Conservation (phyloP, 2,888 invertebrate species). For the Smittia sp. region DNA sequence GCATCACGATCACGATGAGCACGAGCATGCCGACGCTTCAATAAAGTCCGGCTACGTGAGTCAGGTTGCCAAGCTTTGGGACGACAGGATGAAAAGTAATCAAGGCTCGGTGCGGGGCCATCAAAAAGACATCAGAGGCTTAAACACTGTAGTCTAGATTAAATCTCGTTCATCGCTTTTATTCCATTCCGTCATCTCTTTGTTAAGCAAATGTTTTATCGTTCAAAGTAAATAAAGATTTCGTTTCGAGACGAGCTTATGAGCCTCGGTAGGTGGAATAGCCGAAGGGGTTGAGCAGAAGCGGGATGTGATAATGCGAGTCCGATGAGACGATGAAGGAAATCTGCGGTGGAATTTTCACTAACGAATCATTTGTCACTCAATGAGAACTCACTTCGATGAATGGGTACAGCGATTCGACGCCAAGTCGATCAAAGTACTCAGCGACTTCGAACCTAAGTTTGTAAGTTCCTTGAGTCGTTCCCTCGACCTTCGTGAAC, state of each 20-base stretch:
- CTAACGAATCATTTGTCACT: background rate
- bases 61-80: constrained; percentile 29
- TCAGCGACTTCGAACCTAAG: constrained; percentile 69
- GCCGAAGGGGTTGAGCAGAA: constrained; percentile 71
- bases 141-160: constrained; percentile 24
- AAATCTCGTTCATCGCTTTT: background rate
- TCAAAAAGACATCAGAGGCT: constrained; percentile 6
- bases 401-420: constrained; percentile 70
- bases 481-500: constrained; percentile 60
- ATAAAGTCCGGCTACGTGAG: constrained; percentile 34
- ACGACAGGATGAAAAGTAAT: background rate
- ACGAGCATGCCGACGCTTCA: background rate
- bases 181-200: constrained; percentile 16
- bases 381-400: constrained; percentile 60
- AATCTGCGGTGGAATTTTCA: constrained; percentile 56
- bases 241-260: constrained; percentile 48
- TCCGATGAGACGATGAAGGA: constrained; percentile 65
- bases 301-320: constrained; percentile 72
- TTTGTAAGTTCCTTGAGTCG: constrained; percentile 69
- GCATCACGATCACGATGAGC: background rate
- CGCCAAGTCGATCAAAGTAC: constrained; percentile 63
- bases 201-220: constrained; percentile 47
- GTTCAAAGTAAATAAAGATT: constrained; percentile 42
- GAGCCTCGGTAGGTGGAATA: constrained; percentile 75
- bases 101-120: background rate